A percentile compares a stretch with the other conserved stretches of the same genome.
phyloP scores from a whole-genome alignment of 2,113 vertebrate genomes.

The Nothobranchius furzeri region DNA sequence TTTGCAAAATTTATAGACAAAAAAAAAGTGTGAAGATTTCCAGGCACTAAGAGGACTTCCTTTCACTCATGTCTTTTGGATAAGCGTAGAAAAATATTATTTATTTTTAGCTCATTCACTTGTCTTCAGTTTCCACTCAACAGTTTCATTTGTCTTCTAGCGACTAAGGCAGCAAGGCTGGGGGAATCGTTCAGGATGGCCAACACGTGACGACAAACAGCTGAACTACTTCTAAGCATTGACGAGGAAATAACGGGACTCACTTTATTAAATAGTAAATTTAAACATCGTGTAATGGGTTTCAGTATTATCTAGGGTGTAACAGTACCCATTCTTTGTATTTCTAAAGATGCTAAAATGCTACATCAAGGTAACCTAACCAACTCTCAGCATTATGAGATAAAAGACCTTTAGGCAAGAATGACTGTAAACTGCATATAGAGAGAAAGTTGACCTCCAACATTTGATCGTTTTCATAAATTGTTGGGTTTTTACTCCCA shows the following conservation, averaged over 20 bases:
- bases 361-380: conserved; percentile 58
- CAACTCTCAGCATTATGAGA: conserved; percentile 42
- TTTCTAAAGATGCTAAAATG: conserved; percentile 45
- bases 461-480: conserved; percentile 31
- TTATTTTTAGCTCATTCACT: conserved; percentile 15
- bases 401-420: conserved; percentile 52
- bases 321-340: conserved; percentile 38
- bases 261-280: not conserved
- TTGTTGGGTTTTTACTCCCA: conserved; percentile 32
- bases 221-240: no score
- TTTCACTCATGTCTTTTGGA: conserved; percentile 52
- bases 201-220: not conserved
- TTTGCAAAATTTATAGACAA: not conserved
- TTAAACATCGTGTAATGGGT: conserved; percentile 10
- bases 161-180: conserved; percentile 72
- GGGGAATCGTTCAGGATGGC: conserved; percentile 30
- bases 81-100: conserved; percentile 69
- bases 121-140: conserved; percentile 26
- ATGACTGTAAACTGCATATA: conserved; percentile 31
- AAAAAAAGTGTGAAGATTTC: conserved; percentile 35
- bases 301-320: conserved; percentile 18
- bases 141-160: conserved; percentile 37
- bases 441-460: conserved; percentile 32
- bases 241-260: no score
- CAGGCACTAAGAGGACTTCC: conserved; percentile 66